Conservation (phyloP, 2,888 invertebrate species). For the Morinoia aosen region DNA sequence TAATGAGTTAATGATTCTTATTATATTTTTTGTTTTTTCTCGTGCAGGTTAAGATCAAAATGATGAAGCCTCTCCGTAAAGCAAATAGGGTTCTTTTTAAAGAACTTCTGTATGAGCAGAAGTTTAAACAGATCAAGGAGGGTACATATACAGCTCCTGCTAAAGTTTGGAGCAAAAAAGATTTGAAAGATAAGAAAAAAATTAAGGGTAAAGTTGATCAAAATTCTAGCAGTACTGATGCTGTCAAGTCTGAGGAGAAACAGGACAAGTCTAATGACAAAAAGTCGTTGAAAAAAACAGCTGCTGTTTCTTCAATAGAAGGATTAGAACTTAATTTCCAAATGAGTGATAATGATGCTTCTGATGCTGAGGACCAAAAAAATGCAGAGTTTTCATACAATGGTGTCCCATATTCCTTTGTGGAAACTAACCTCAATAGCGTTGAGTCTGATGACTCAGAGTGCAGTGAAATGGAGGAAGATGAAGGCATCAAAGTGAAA, state of each 20-base stretch:
- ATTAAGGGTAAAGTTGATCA: background rate
- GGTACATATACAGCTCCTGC: background rate
- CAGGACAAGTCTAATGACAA: background rate
- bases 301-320: background rate
- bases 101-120: slow-evolving; percentile 61
- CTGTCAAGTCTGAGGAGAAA: background rate
- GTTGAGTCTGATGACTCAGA: background rate
- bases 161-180: slow-evolving; percentile 30
- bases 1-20: background rate
- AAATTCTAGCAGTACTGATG: background rate
- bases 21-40: background rate
- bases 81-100: slow-evolving; percentile 57
- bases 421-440: background rate
- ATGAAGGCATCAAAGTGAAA: background rate
- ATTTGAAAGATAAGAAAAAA: background rate
- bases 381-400: background rate
- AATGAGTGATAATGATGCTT: background rate
- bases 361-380: slow-evolving; percentile 19
- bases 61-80: slow-evolving; percentile 62
- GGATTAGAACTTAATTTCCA: background rate
- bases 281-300: background rate
- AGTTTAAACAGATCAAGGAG: slow-evolving; percentile 10
- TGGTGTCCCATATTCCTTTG: slow-evolving; percentile 15
- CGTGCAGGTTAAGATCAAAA: slow-evolving; percentile 57
- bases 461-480: background rate